Conservation (phyloP, 1,140 invertebrate species). For the Drosophila tristis region DNA sequence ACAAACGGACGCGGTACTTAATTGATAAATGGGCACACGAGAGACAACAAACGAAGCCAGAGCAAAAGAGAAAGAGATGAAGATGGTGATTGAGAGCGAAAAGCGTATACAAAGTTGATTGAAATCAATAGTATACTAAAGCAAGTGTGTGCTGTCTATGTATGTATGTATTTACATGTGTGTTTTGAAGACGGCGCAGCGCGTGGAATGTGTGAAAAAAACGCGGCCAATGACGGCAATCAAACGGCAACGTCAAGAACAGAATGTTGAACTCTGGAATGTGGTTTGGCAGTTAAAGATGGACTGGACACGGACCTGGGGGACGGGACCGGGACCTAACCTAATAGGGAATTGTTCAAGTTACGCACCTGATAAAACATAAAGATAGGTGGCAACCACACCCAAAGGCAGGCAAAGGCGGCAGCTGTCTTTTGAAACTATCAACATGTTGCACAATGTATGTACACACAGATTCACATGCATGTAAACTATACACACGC, state of each 20-base stretch:
- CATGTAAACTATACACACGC: background rate
- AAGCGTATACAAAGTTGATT: conserved; percentile 62
- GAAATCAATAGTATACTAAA: conserved; percentile 75
- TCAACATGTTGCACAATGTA: conserved; percentile 15
- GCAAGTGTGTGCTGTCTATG: conserved; percentile 49
- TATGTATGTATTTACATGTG: conserved; percentile 5
- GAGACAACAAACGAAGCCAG: conserved; percentile 18
- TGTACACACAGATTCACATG: too few relatives aligned
- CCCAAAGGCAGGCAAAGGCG: conserved; percentile 30
- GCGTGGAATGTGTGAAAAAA: conserved; percentile 76
- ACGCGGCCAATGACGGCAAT: conserved; percentile 76
- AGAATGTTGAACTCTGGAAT: conserved; percentile 76
- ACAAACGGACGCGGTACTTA: conserved; percentile 74
- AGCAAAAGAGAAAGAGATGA: conserved; percentile 37
- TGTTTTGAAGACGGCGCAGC: conserved; percentile 36
- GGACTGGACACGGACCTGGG: conserved; percentile 18
- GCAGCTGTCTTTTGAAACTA: conserved; percentile 6
- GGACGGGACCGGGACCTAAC: conserved; percentile 6
- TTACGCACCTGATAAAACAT: conserved; percentile 53
- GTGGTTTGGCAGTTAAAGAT: conserved; percentile 37
- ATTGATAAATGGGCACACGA: conserved; percentile 73
- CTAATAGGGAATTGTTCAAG: too few relatives aligned
- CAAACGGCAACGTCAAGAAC: conserved; percentile 54
- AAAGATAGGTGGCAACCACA: too few relatives aligned
- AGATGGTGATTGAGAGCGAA: too few relatives aligned